Evolutionary conservation across 1,140 invertebrate species (phyloP), one percentile per base, ranked within the genome.

Genomic region (Pomacea maculata): DNA sequence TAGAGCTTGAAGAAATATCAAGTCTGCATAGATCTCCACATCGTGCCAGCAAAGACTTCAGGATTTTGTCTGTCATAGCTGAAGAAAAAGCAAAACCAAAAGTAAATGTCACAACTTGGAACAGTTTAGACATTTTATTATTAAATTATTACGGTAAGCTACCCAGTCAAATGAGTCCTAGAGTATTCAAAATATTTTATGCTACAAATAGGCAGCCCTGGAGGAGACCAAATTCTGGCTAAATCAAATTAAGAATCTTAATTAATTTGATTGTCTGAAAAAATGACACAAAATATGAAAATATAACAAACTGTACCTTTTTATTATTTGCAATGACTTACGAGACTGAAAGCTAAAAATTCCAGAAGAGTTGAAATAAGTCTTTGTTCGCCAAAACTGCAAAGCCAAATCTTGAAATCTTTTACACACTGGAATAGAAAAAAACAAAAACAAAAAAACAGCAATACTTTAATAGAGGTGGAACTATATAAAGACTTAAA

Each of bases 51-150:
- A 75, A 19, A n/a, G 73, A 75, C 73, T 15, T 57, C 11, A 75
- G 54, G 52, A 75, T 55, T 57, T 57, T 75, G 52, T 75, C 73
- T 55, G 73, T 75, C 54, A 75, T 52, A 17, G 52, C 73, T 75
- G 73, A 34, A 73, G 19, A 29, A 72, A 9, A 72, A 45, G 29
- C 29, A 34, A 72, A 73, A 34, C 34, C 34, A 45, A 45, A 4
- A 45, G 34, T 6, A 45, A 45, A 45, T 45, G 34, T 45, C 34
- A 45, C 34, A 45, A 45, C 34, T 45, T 45, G 34, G 34, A 45
- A 45, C 34, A 45, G 34, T 45, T 4, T 6, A 45, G 34, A 45
- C 2, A 45, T 45, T 45, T 45, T 6, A 2, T 45, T 45, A 45
- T 45, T 45, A 4, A 45, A 45, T 45, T 45, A 6, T 45, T 45